Base-by-base conservation (phyloP, 2,888 invertebrate species). In the Ormyrus rosae region DNA sequence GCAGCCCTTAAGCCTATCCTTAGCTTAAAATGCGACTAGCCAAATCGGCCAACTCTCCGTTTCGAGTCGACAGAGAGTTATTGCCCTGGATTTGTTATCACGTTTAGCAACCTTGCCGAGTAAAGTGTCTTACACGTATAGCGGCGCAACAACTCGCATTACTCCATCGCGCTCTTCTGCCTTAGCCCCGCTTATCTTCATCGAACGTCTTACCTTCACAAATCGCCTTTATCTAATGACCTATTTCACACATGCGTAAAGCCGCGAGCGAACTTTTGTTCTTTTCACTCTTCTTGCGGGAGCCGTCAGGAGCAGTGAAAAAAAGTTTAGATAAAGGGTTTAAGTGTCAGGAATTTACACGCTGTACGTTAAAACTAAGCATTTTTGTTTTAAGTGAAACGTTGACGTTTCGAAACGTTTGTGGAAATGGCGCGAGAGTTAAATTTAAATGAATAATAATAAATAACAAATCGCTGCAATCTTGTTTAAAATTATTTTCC, bases 61-160 rank as follows among this genome's bases (percentile, higher is more conserved):
- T 83, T 69, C 79, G 46, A 71, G 6, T 67, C 82, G 86, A 85
- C 86, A 83, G 84, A 85, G 86, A 86, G 83, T 83, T 84, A 86
- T 84, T 82, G 84, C 74, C 81, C 79, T 75, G 85, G 85, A 86
- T 86, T 87, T 85, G 86, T 86, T 84, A 85, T 85, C 85, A 80
- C 84, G 83, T 83, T 84, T 85, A 83, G 84, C 81, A 81, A 77
- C 64, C 60, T 71, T 64, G 45, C 72, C 56, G 48, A 68, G 72
- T 72, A 76, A 73, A 72, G 68, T 77, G 72, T 77, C 72, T 81
- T 77, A 77, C 51, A 76, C 13, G 34, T 72, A 34, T 34, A 55
- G 34, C 4, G 13, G 5, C 55, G 64, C 70, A 81, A 81, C 78
- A 78, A 78, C 69, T 81, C 68, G 58, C 81, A 77, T 81, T 74